Percentiles rank a stretch among this genome's conserved stretches.
phyloP scores from a whole-genome alignment of 2,797 vertebrate genomes.

The Propithecus deckenii region DNA sequence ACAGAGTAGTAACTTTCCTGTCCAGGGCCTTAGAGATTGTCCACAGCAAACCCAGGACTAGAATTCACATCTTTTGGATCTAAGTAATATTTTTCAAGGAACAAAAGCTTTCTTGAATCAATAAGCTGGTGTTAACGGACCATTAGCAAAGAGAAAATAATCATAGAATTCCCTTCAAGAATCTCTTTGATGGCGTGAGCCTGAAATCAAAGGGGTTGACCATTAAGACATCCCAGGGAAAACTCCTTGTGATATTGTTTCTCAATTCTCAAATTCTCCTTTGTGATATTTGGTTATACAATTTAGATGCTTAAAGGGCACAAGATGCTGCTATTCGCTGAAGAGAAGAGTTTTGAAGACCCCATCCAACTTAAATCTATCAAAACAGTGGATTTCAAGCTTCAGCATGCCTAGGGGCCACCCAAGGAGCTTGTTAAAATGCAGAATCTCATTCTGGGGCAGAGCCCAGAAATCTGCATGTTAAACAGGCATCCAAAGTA shows the following conservation, averaged over 20 bases:
- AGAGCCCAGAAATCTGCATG: background rate
- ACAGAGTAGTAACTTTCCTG: background rate
- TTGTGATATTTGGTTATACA: background rate
- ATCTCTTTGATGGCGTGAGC: background rate
- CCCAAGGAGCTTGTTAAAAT: background rate
- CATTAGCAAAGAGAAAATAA: constrained; percentile 31
- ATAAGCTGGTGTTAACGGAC: constrained; percentile 38
- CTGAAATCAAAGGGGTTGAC: constrained; percentile 52
- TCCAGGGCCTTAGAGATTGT: background rate
- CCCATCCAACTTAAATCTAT: background rate
- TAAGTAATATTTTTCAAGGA: background rate
- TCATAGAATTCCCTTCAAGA: background rate
- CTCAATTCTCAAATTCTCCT: constrained; percentile 1
- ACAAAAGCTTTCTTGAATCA: background rate
- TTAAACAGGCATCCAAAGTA: background rate
- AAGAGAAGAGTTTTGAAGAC: background rate
- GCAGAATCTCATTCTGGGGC: background rate
- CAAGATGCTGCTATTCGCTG: background rate
- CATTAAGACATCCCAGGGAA: background rate
- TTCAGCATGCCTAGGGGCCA: background rate
- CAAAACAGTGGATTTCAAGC: background rate
- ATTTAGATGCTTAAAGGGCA: constrained; percentile 8
- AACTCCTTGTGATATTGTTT: constrained; percentile 13
- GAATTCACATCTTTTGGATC: background rate
- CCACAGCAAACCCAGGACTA: background rate